Evolutionary conservation across 2,113 vertebrate genomes (phyloP).

Genomic region (Gymnobelideus leadbeateri): DNA sequence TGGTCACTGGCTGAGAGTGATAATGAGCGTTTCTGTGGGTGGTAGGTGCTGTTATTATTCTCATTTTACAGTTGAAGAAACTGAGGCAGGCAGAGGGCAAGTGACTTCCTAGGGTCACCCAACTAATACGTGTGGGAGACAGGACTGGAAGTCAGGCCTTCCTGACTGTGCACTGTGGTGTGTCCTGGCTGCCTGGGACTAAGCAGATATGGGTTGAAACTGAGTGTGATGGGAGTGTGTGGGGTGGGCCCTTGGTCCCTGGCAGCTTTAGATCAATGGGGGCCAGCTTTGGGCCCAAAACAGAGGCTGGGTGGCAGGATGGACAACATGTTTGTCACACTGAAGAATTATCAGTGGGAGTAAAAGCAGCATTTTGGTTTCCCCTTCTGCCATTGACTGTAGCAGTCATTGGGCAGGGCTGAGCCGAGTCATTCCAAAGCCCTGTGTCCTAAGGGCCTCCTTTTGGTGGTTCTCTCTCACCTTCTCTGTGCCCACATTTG

Average conservation of each 20-base stretch:
- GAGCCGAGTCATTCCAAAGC: no score
- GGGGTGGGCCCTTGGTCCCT: no score
- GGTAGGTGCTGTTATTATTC: neutral
- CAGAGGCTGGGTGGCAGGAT: neutral
- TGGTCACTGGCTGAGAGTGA: no score
- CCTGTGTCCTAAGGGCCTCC: neutral
- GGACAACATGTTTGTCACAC: accelerated
- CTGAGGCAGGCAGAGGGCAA: neutral
- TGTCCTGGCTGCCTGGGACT: no score
- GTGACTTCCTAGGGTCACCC: neutral
- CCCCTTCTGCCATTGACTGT: neutral
- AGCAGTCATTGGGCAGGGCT: neutral
- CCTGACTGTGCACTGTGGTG: no score
- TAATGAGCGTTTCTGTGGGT: no score
- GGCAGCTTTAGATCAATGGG: neutral
- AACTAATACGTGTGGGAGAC: neutral
- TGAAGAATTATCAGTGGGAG: neutral
- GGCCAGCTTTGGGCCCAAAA: neutral
- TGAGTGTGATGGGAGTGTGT: no score
- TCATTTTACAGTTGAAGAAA: neutral
- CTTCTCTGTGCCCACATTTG: neutral
- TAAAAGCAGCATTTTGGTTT: no score
- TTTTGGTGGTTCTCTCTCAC: neutral
- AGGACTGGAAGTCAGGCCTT: neutral
- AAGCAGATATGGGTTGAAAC: no score